phyloP scores from a whole-genome alignment of 2,113 vertebrate genomes.

The Notothenia coriiceps region DNA sequence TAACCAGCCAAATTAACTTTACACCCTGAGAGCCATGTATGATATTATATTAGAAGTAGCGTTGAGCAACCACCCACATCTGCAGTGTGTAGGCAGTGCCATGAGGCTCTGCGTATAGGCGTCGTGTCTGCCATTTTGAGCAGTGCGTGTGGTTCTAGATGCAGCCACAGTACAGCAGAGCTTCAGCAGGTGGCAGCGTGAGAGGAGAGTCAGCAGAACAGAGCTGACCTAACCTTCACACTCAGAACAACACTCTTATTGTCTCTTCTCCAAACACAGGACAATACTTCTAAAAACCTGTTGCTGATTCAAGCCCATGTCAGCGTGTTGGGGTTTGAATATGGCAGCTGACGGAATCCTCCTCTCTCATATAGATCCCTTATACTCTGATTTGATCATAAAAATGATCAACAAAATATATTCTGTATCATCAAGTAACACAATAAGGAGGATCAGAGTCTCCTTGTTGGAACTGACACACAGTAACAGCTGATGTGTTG shows the following conservation, averaged over 20 bases:
- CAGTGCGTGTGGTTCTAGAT: constrained; percentile 36
- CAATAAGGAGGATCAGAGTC: neutral
- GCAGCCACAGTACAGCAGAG: constrained; percentile 57
- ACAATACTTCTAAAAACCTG: constrained; percentile 12
- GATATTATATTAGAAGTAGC: constrained; percentile 38
- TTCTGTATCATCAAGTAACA: too few relatives aligned
- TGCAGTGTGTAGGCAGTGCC: constrained; percentile 59
- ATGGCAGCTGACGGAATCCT: neutral
- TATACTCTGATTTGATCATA: neutral
- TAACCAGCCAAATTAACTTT: constrained; percentile 25
- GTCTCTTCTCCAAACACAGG: constrained; percentile 19
- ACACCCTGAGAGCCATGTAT: neutral
- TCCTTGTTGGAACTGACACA: neutral
- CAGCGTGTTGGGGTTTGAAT: neutral
- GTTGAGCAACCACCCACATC: constrained; percentile 55
- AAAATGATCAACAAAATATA: neutral
- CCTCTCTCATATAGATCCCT: neutral
- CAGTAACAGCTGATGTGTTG: constrained; percentile 22
- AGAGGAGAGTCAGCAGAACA: constrained; percentile 53
- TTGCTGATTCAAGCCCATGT: constrained; percentile 6
- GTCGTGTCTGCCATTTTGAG: constrained; percentile 74
- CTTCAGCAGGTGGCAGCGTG: constrained; percentile 77
- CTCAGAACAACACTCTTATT: constrained; percentile 29
- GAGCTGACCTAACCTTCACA: constrained; percentile 30
- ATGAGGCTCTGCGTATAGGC: constrained; percentile 37